Evolutionary conservation across 2,797 vertebrate genomes (phyloP).

Genomic region (Microtus agrestis): DNA sequence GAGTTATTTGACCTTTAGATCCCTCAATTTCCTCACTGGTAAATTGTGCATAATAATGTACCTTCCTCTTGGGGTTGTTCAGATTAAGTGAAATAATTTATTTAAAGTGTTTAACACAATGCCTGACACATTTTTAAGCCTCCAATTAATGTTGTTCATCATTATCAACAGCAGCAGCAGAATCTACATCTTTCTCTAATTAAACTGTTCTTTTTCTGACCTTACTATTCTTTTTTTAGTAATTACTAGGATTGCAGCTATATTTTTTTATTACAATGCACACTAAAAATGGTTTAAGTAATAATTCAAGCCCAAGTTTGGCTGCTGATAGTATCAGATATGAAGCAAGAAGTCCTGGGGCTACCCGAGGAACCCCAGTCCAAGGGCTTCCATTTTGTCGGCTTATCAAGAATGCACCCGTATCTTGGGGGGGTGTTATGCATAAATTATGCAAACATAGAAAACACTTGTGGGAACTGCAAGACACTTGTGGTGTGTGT

Average conservation of each 20-base stretch:
- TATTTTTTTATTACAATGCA: slow-evolving; percentile 47
- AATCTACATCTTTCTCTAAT: slow-evolving; percentile 67
- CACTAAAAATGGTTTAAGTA: slow-evolving; percentile 50
- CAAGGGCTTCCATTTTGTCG: background rate
- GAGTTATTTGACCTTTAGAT: slow-evolving; percentile 46
- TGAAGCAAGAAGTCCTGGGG: background rate
- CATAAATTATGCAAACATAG: slow-evolving; percentile 30
- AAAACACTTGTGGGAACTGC: background rate
- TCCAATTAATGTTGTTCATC: slow-evolving; percentile 53
- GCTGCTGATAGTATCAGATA: background rate
- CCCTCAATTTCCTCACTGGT: slow-evolving; percentile 49
- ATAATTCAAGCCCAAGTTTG: background rate
- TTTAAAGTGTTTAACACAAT: slow-evolving; percentile 65
- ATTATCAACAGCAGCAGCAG: slow-evolving; percentile 44
- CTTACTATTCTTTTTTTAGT: slow-evolving; percentile 42
- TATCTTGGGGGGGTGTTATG: background rate
- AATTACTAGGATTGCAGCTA: slow-evolving; percentile 51
- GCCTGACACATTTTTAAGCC: slow-evolving; percentile 63
- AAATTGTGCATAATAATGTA: slow-evolving; percentile 53
- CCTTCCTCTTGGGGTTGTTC: slow-evolving; percentile 56
- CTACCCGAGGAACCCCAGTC: background rate
- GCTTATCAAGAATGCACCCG: background rate
- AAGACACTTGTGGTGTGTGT: background rate
- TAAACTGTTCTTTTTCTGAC: slow-evolving; percentile 68
- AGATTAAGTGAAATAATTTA: slow-evolving; percentile 67